Evolutionary conservation across 2,888 invertebrate species (phyloP), one percentile per base, ranked within the genome.

Genomic region (Plagodis dolabraria): DNA sequence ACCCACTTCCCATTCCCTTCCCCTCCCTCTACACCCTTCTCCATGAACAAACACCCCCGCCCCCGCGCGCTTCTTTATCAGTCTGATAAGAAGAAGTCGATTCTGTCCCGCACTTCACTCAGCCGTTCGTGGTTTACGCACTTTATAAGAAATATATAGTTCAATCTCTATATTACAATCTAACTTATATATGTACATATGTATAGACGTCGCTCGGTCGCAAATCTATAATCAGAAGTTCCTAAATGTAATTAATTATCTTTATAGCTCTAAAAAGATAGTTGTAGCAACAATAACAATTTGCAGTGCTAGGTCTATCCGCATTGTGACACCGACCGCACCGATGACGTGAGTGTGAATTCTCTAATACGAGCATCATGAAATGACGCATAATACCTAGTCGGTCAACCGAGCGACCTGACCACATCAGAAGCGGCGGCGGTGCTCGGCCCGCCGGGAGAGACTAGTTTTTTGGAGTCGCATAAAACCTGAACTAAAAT

Each of bases 1-100:
- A 88, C 85, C 89, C 85, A 88, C 77, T 86, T 88, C 85, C 83
- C 60, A 52, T 80, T 81, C 80, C 79, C 71, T 71, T 65, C 70
- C 69, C 68, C 71, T 67, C 70, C 66, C 70, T 68, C 74, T 70
- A 62, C 76, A 75, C 70, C 67, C 76, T 55, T 22, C 47, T 55
- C 34, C 47, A 47, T 48, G 40, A 55, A 43, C 46, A 68, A 50
- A 55, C 72, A 70, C 72, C 67, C 74, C 77, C 70, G 71, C 76
- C 77, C 77, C 70, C 72, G 65, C 71, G 68, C 72, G 75, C 78
- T 82, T 79, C 82, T 85, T 85, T 88, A 87, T 86, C 87, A 80
- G 68, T 68, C 71, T 80, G 86, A 86, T 86, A 88, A 79, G 70
- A 88, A 79, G 70, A 77, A 81, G 79, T 79, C 71, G 68, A 66